Conservation (phyloP, 2,113 vertebrate species). For the Poecilia latipinna region DNA sequence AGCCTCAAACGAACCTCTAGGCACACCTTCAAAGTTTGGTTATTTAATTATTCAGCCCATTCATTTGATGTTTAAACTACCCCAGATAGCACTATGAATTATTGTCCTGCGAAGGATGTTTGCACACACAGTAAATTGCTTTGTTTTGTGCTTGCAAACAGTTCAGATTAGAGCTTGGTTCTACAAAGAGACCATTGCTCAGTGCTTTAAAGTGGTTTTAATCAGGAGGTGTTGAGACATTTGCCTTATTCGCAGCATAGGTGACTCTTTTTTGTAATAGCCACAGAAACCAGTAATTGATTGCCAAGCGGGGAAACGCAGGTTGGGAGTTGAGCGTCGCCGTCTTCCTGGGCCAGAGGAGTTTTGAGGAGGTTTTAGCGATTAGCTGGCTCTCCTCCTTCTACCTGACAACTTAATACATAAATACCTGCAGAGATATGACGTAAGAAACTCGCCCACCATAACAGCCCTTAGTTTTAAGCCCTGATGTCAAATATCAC, state of each 20-base stretch:
- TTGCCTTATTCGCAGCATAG: constrained; percentile 62
- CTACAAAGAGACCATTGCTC: constrained; percentile 78
- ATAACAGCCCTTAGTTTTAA: constrained; percentile 40
- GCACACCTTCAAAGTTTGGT: constrained; percentile 71
- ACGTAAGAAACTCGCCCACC: constrained; percentile 24
- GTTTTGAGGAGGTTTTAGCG: constrained; percentile 28
- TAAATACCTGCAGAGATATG: constrained; percentile 27
- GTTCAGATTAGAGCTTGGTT: constrained; percentile 74
- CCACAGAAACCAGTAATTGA: constrained; percentile 75
- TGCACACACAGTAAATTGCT: constrained; percentile 79
- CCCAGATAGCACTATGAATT: constrained; percentile 75
- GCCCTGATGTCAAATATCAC: constrained; percentile 53
- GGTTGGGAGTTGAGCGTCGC: constrained; percentile 61
- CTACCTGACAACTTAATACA: constrained; percentile 38
- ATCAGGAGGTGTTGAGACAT: constrained; percentile 72
- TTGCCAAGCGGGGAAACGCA: constrained; percentile 75
- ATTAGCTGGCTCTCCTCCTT: constrained; percentile 16
- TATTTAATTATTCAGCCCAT: constrained; percentile 77
- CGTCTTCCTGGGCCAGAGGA: constrained; percentile 49
- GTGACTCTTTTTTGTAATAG: constrained; percentile 59
- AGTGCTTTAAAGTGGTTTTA: constrained; percentile 76
- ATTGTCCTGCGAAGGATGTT: constrained; percentile 71
- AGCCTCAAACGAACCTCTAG: constrained; percentile 64
- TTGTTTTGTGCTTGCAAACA: constrained; percentile 73
- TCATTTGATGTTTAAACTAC: constrained; percentile 75